These are phyloP conservation scores for Lutraria lutraria DNA, from an alignment of 2,888 invertebrate species.

Conservation along the genomic window DNA sequence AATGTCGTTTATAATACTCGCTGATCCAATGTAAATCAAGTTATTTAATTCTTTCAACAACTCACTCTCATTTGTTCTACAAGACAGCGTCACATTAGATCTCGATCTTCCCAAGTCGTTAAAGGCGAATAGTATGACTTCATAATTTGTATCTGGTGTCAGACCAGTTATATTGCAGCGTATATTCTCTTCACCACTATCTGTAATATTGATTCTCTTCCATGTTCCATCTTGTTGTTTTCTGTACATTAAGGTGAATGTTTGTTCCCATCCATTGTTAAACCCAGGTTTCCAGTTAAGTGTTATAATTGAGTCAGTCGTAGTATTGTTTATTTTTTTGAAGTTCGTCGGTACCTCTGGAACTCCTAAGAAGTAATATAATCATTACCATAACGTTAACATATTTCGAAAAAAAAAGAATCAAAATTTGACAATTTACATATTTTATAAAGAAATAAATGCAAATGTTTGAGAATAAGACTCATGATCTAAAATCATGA, in stretches of 20 bases:
- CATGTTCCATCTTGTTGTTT: neutral
- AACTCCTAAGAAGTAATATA: neutral
- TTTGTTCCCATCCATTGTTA: neutral
- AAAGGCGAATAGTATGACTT: neutral
- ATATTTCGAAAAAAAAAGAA: too few species aligned
- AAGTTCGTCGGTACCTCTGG: neutral
- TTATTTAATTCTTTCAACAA: too few species aligned
- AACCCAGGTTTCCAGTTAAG: neutral
- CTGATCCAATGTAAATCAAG: too few species aligned
- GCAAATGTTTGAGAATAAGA: too few species aligned
- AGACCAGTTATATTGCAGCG: neutral
- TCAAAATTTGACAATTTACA: too few species aligned
- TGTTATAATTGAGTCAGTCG: neutral
- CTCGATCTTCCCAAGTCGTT: neutral
- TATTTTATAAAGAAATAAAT: too few species aligned
- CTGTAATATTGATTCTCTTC: neutral
- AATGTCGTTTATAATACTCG: too few species aligned
- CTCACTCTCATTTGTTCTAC: slow-evolving; percentile 8
- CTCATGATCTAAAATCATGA: too few species aligned
- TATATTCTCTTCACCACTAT: neutral
- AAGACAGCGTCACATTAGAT: too few species aligned
- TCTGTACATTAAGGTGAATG: slow-evolving; percentile 15
- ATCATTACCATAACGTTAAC: neutral
- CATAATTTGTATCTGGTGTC: neutral
- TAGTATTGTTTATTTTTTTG: neutral